Conservation (phyloP, 2,113 vertebrate genomes). For the Sisor rabdophorus region DNA sequence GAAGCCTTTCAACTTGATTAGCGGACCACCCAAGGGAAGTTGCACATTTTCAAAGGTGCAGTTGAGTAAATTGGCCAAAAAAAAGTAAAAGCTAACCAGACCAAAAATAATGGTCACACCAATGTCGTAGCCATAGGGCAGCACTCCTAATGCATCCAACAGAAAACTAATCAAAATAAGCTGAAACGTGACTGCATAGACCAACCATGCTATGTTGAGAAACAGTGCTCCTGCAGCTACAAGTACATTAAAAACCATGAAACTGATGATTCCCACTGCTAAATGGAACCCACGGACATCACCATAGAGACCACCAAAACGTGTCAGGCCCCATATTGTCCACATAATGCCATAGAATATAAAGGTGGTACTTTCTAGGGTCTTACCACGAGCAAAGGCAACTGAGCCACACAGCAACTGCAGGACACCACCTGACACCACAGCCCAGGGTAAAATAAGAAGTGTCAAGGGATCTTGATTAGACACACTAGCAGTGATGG, state of each 20-base stretch:
- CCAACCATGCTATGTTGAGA: slow-evolving; percentile 74
- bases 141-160: slow-evolving; percentile 69
- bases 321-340: slow-evolving; percentile 80
- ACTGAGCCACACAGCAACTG: slow-evolving; percentile 73
- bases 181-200: slow-evolving; percentile 74
- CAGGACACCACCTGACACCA: slow-evolving; percentile 76
- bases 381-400: slow-evolving; percentile 82
- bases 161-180: slow-evolving; percentile 81
- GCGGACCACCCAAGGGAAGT: slow-evolving; percentile 72
- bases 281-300: slow-evolving; percentile 70
- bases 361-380: slow-evolving; percentile 82
- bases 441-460: slow-evolving; percentile 77
- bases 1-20: slow-evolving; percentile 71
- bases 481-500: slow-evolving; percentile 64
- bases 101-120: slow-evolving; percentile 79
- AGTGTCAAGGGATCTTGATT: slow-evolving; percentile 63
- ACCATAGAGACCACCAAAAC: slow-evolving; percentile 71
- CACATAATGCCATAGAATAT: slow-evolving; percentile 80
- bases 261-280: slow-evolving; percentile 72
- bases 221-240: slow-evolving; percentile 74
- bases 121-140: slow-evolving; percentile 77
- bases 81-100: slow-evolving; percentile 84
- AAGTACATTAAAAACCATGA: slow-evolving; percentile 80
- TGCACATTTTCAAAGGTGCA: slow-evolving; percentile 71
- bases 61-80: slow-evolving; percentile 75